Conservation (phyloP, 1,140 invertebrate genomes). For the Lepeophtheirus salmonis region DNA sequence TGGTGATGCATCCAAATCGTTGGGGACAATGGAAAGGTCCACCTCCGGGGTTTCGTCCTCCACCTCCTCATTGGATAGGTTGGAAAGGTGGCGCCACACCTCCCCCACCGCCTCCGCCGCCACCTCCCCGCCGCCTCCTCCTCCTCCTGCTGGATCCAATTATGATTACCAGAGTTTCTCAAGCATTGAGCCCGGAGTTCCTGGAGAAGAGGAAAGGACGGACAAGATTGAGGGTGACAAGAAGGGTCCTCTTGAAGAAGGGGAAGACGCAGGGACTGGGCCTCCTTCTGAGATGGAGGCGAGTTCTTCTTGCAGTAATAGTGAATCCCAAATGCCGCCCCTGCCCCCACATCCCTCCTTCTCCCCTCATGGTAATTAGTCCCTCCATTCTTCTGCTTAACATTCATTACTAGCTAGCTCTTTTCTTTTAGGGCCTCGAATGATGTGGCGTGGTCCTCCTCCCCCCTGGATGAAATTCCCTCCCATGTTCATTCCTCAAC, state of each 20-base stretch:
- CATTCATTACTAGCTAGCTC: too few species aligned
- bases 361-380: too few species aligned
- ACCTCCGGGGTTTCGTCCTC: neutral
- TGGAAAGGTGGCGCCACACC: neutral
- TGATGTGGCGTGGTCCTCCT: neutral
- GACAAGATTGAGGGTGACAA: too few species aligned
- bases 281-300: constrained; percentile 5
- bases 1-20: neutral
- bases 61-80: neutral
- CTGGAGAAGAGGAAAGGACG: too few species aligned
- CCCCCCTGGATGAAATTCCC: constrained; percentile 12
- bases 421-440: too few species aligned
- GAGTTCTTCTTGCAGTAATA: too few species aligned
- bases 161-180: neutral
- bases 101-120: constrained; percentile 12
- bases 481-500: neutral
- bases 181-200: neutral
- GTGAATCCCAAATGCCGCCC: too few species aligned
- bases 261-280: neutral
- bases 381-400: too few species aligned
- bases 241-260: too few species aligned
- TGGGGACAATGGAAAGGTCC: neutral
- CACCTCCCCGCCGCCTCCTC: constrained; percentile 18
- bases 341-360: too few species aligned
- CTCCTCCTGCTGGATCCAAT: constrained; percentile 14